Base-by-base conservation (phyloP, 2,797 vertebrate species). In the Lepilemur septentrionalis region DNA sequence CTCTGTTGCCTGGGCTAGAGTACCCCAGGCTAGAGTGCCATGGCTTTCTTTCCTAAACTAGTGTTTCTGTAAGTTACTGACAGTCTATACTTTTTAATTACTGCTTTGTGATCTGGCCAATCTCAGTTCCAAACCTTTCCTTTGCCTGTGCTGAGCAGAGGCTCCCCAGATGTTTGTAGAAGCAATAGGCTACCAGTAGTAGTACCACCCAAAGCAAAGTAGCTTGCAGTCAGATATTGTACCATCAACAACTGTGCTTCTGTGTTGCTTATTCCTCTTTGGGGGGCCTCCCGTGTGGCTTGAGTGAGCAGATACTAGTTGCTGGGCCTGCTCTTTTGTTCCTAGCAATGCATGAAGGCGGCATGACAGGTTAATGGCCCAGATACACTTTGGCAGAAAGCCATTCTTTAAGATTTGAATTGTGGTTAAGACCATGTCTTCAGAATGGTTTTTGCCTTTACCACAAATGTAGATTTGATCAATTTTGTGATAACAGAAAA, bases 341-440 rank as follows among this genome's bases (percentile, higher is more conserved):
- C 63, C 72, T 92, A 41, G 69, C 38, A 41, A 14, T n/a, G 4
- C n/a, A 18, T 25, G 52, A 88, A 90, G 72, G 87, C 73, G 78
- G 22, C 10, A 5, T 35, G 23, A 80, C 78, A 84, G 48, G 57
- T 89, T 94, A 86, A 80, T 91, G 43, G 48, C 46, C 69, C n/a
- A 65, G 52, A 81, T 63, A 65, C n/a, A 69, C n/a, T 48, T 95
- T 80, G 89, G 61, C 85, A 88, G 87, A 93, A 97, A 93, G 87
- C 90, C 86, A 86, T 73, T 72, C 46, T 88, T 94, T 80, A 96
- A 93, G 52, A 67, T 92, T 95, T 90, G 92, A 78, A 85, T 91
- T 96, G 92, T 92, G 88, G 84, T 97, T 96, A 92, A 92, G 90
- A 88, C 80, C 4, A 72, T 85, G 93, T 93, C 89, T 94, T 97